phyloP scores from a whole-genome alignment of 2,797 vertebrate genomes.

The Taeniopygia guttata region DNA sequence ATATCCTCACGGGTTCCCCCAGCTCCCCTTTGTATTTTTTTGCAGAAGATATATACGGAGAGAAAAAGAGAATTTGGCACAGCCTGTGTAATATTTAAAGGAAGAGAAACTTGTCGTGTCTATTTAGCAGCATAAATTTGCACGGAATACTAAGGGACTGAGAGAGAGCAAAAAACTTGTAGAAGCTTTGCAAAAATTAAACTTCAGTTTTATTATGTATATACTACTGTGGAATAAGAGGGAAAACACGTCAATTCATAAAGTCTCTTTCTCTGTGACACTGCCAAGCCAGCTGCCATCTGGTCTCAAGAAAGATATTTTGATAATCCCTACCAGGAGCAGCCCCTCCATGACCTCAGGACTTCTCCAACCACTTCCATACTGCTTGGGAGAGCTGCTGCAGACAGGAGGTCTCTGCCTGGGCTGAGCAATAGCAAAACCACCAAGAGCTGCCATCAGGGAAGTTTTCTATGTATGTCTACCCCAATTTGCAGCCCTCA shows the following conservation, averaged over 20 bases:
- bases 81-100: neutral
- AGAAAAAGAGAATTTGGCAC: neutral
- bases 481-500: neutral
- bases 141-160: neutral
- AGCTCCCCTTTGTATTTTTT: fast-evolving
- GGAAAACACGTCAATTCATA: neutral
- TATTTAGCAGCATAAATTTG: neutral
- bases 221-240: neutral
- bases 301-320: neutral
- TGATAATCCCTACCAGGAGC: neutral
- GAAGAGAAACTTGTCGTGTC: neutral
- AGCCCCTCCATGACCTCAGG: neutral
- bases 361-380: neutral
- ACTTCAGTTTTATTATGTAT: neutral
- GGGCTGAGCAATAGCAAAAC: neutral
- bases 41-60: neutral
- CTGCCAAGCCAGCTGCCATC: neutral
- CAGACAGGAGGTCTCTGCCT: neutral
- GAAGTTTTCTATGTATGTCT: too few relatives aligned
- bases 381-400: neutral
- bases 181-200: neutral
- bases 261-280: neutral
- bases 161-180: neutral
- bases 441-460: neutral
- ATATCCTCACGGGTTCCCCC: neutral